Evolutionary conservation across 2,888 invertebrate genomes (phyloP).

Genomic region (Merodon equestris): DNA sequence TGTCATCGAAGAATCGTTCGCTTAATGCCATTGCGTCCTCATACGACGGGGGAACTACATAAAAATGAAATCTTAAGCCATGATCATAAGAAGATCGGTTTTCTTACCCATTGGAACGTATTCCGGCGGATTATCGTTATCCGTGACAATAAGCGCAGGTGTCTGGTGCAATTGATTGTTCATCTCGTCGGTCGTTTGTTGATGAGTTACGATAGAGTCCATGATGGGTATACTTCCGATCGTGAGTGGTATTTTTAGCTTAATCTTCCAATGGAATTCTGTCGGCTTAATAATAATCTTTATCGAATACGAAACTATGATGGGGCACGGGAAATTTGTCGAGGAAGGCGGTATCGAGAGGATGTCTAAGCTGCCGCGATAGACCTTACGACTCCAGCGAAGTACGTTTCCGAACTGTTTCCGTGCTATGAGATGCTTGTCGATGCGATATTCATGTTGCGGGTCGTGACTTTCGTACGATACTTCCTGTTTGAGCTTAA

Average conservation of each 20-base stretch:
- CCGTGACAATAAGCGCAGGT: conserved; percentile 73
- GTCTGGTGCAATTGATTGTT: conserved; percentile 64
- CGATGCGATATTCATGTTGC: conserved; percentile 77
- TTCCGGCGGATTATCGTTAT: conserved; percentile 77
- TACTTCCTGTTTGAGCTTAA: conserved; percentile 84
- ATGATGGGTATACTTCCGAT: conserved; percentile 83
- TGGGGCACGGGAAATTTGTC: conserved; percentile 85
- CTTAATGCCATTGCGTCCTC: conserved; percentile 78
- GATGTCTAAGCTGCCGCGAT: conserved; percentile 83
- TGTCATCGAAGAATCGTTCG: conserved; percentile 77
- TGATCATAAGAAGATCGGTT: not conserved
- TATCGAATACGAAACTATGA: conserved; percentile 86
- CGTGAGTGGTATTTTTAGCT: conserved; percentile 83
- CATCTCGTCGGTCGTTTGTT: conserved; percentile 55
- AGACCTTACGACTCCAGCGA: conserved; percentile 82
- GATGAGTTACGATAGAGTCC: conserved; percentile 75
- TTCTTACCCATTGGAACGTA: conserved; percentile 76
- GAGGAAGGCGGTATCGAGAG: conserved; percentile 89
- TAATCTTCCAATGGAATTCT: conserved; percentile 84
- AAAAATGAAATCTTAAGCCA: not conserved
- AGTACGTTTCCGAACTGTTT: conserved; percentile 81
- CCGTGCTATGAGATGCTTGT: conserved; percentile 76
- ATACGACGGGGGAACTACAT: conserved; percentile 77
- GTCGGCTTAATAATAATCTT: conserved; percentile 81
- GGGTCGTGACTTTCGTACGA: conserved; percentile 77